These are phyloP conservation scores for Mallotus villosus DNA, from an alignment of 2,797 vertebrate species.

Conservation along the genomic window DNA sequence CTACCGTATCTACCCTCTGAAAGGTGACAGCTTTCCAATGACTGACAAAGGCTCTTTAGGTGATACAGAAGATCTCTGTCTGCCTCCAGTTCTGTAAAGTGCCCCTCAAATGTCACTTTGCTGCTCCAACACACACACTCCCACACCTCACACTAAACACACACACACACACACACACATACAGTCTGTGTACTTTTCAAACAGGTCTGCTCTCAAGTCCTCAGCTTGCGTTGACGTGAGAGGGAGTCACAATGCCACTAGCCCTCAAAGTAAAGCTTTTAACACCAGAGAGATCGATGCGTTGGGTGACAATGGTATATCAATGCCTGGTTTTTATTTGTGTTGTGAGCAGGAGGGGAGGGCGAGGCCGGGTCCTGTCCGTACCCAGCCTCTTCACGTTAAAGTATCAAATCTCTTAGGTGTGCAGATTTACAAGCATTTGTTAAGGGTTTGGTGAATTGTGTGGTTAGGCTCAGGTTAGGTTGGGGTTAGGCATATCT, in stretches of 20 bases:
- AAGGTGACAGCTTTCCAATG: conserved; percentile 79
- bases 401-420: no score
- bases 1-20: conserved; percentile 64
- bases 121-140: conserved; percentile 66
- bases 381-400: no score
- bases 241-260: conserved; percentile 69
- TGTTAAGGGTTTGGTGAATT: conserved; percentile 41
- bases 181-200: conserved; percentile 64
- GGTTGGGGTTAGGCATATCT: no score
- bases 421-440: conserved; percentile 31
- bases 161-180: conserved; percentile 3
- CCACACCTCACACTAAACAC: conserved; percentile 61
- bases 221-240: conserved; percentile 75
- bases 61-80: conserved; percentile 80
- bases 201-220: conserved; percentile 74
- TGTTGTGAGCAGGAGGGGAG: conserved; percentile 40
- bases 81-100: conserved; percentile 73
- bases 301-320: conserved; percentile 70
- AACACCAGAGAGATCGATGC: conserved; percentile 70
- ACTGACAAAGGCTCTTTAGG: conserved; percentile 81
- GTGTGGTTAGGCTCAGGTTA: neutral
- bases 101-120: conserved; percentile 86
- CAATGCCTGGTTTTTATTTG: conserved; percentile 21
- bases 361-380: no score
- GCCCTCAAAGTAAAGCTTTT: conserved; percentile 74